phyloP scores from a whole-genome alignment of 2,113 vertebrate species.

The Rhinoptilus africanus region DNA sequence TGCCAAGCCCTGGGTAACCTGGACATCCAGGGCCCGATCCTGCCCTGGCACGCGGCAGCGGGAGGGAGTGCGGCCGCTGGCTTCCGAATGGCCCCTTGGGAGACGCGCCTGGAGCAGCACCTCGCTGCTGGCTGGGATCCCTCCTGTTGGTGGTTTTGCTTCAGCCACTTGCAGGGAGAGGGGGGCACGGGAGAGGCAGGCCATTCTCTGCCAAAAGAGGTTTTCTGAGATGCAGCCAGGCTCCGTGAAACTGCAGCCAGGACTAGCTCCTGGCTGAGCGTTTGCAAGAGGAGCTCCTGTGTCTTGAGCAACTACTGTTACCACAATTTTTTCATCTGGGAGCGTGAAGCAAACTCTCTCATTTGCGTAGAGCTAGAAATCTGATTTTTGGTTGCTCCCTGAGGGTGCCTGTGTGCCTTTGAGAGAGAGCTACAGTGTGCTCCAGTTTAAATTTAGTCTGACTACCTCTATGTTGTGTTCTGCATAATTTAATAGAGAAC shows the following conservation, averaged over 20 bases:
- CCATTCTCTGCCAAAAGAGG: neutral
- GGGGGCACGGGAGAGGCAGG: neutral
- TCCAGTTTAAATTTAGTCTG: neutral
- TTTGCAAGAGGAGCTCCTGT: neutral
- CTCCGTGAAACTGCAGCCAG: neutral
- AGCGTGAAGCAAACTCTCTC: neutral
- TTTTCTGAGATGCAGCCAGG: neutral
- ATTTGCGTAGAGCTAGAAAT: neutral
- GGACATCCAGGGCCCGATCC: neutral
- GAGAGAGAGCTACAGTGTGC: neutral
- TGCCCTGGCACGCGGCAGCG: fast-evolving
- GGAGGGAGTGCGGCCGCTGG: neutral
- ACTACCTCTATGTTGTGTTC: neutral
- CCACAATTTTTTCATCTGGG: neutral
- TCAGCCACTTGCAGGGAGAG: neutral
- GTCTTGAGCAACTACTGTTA: neutral
- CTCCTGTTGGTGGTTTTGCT: neutral
- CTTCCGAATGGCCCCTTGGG: no score
- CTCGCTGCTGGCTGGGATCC: fast-evolving
- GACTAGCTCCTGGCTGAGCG: fast-evolving
- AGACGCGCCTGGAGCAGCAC: neutral
- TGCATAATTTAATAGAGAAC: neutral
- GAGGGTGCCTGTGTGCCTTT: neutral
- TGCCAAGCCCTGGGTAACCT: neutral
- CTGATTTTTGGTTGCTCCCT: neutral